Conservation (phyloP, 2,113 vertebrate genomes). For the Labrus mixtus region DNA sequence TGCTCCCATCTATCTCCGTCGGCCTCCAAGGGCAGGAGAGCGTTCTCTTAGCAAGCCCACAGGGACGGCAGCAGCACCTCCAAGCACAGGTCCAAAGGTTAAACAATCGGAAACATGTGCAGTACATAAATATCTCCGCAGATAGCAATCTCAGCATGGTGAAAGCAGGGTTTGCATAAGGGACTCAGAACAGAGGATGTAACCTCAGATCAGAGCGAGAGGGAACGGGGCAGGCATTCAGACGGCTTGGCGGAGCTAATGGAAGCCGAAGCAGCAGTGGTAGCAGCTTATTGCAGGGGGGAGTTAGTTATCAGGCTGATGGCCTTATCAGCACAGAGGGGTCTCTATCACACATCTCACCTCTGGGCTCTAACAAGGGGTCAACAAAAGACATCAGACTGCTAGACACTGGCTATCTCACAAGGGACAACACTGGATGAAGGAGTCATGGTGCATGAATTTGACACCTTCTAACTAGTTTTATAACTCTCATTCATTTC, state of each 20-base stretch:
- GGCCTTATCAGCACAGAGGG: slow-evolving; percentile 75
- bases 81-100: slow-evolving; percentile 76
- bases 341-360: slow-evolving; percentile 77
- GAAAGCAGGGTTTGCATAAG: slow-evolving; percentile 62
- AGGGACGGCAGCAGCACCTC: slow-evolving; percentile 54
- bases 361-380: slow-evolving; percentile 76
- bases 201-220: slow-evolving; percentile 62
- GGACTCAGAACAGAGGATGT: slow-evolving; percentile 65
- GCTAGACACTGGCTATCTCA: slow-evolving; percentile 56
- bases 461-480: neutral
- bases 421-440: slow-evolving; percentile 43
- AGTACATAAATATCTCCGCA: slow-evolving; percentile 74
- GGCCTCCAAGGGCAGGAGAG: slow-evolving; percentile 57
- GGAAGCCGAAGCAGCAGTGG: slow-evolving; percentile 57
- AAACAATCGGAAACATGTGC: slow-evolving; percentile 81
- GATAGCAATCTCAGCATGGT: slow-evolving; percentile 66
- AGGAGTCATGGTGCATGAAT: slow-evolving; percentile 13
- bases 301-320: slow-evolving; percentile 70
- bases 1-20: slow-evolving; percentile 49
- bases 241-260: slow-evolving; percentile 65
- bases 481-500: neutral
- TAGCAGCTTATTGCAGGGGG: slow-evolving; percentile 58
- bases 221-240: slow-evolving; percentile 43
- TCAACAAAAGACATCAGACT: slow-evolving; percentile 52
- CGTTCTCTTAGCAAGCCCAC: slow-evolving; percentile 44